Evolutionary conservation across 2,888 invertebrate species (phyloP).

Genomic region (Chloroclystis v-ata): DNA sequence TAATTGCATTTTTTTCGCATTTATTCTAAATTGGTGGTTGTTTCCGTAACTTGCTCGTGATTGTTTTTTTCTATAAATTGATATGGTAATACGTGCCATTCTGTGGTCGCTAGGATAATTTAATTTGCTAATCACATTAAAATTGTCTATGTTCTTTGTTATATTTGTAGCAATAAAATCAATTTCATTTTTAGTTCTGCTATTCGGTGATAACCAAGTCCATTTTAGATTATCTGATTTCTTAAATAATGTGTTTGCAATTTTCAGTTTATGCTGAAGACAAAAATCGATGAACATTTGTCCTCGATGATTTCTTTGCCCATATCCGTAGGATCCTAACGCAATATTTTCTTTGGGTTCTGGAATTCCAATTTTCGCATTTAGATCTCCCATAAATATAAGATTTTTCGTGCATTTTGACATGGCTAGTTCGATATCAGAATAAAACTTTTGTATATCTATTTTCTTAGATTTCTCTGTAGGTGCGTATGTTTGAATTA

Average conservation of each 20-base stretch:
- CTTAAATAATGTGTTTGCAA: too few relatives aligned
- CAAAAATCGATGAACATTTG: too few relatives aligned
- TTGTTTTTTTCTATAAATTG: neutral
- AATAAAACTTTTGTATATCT: slow-evolving; percentile 1
- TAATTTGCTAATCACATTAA: neutral
- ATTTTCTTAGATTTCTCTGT: neutral
- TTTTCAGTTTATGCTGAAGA: slow-evolving; percentile 12
- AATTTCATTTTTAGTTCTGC: slow-evolving; percentile 4
- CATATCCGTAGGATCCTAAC: too few relatives aligned
- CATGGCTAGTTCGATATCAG: neutral
- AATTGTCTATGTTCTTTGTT: slow-evolving; percentile 1
- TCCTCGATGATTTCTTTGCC: too few relatives aligned
- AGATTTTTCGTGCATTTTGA: neutral
- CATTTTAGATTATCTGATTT: slow-evolving; percentile 8
- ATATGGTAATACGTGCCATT: neutral
- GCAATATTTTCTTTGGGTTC: too few relatives aligned
- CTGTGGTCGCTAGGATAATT: slow-evolving; percentile 3
- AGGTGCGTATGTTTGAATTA: slow-evolving; percentile 12
- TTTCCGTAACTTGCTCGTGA: slow-evolving; percentile 1
- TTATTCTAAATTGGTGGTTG: too few relatives aligned
- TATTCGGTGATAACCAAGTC: slow-evolving; percentile 7
- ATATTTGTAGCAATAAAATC: slow-evolving; percentile 4
- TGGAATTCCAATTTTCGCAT: too few relatives aligned
- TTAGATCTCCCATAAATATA: too few relatives aligned
- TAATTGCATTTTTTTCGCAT: too few relatives aligned